These are phyloP conservation scores for Denticeps clupeoides DNA, from an alignment of 2,797 vertebrate genomes.

Conservation along the genomic window DNA sequence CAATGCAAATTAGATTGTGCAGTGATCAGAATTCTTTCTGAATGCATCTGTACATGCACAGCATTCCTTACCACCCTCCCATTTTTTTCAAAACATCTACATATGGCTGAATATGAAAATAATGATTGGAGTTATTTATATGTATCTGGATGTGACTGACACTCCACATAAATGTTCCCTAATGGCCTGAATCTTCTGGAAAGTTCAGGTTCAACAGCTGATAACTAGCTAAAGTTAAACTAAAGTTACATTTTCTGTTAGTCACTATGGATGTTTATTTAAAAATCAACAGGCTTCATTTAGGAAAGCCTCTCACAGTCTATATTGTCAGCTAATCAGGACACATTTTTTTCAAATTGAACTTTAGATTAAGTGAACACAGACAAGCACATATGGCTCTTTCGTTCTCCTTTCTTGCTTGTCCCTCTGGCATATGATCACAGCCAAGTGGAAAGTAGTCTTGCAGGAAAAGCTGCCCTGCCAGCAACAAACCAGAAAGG, in stretches of 20 bases:
- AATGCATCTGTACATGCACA: no score
- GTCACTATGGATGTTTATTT: no score
- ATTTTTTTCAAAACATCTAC: no score
- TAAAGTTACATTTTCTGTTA: no score
- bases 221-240: conserved; percentile 1
- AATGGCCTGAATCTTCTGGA: not conserved
- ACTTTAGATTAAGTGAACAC: no score
- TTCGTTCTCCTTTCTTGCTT: not conserved
- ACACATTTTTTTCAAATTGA: no score
- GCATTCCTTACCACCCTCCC: no score
- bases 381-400: not conserved
- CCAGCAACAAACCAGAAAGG: conserved; percentile 2
- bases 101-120: not conserved
- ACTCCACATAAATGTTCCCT: not conserved
- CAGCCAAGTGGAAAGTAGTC: conserved; percentile 9
- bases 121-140: not conserved
- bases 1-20: no score
- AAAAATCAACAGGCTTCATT: no score
- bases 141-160: not conserved
- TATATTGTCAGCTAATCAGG: not conserved
- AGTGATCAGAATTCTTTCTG: no score
- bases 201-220: not conserved
- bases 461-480: conserved; percentile 16
- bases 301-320: not conserved
- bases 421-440: conserved; percentile 23